Conservation (phyloP, 2,113 vertebrate species). For the Agapornis roseicollis region DNA sequence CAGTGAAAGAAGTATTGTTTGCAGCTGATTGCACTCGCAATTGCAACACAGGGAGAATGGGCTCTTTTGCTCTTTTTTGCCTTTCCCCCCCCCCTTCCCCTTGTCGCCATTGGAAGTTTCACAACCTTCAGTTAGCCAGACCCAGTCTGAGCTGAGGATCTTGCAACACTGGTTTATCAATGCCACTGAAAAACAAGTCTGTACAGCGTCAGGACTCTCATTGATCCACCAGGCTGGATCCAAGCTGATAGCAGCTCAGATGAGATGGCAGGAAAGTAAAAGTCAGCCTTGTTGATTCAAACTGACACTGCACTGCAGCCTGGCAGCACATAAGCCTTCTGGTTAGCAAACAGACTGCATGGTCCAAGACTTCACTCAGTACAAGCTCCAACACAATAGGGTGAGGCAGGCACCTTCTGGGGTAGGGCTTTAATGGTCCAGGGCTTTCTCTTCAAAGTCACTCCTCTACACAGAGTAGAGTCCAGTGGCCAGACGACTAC, state of each 20-base stretch:
- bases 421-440: neutral
- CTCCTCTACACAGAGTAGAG: neutral
- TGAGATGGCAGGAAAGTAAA: neutral
- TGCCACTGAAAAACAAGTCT: conserved; percentile 52
- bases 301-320: neutral
- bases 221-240: conserved; percentile 13
- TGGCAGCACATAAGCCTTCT: neutral
- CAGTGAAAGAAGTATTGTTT: conserved; percentile 37
- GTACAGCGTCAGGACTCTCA: neutral
- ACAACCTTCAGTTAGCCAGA: conserved; percentile 37
- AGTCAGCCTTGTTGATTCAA: neutral
- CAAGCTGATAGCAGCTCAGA: neutral
- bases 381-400: neutral
- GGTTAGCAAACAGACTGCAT: neutral
- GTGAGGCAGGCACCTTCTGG: neutral
- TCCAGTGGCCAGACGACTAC: neutral
- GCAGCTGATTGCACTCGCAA: conserved; percentile 6
- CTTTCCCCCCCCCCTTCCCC: neutral
- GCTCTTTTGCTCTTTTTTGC: neutral
- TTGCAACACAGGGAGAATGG: conserved; percentile 58
- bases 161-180: conserved; percentile 60
- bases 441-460: neutral
- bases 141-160: conserved; percentile 27
- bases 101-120: conserved; percentile 58
- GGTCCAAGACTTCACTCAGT: neutral